Percentiles rank a stretch among this genome's conserved stretches.
Evolutionary conservation across 2,113 vertebrate genomes (phyloP).

Genomic region (Engraulis encrasicolus): DNA sequence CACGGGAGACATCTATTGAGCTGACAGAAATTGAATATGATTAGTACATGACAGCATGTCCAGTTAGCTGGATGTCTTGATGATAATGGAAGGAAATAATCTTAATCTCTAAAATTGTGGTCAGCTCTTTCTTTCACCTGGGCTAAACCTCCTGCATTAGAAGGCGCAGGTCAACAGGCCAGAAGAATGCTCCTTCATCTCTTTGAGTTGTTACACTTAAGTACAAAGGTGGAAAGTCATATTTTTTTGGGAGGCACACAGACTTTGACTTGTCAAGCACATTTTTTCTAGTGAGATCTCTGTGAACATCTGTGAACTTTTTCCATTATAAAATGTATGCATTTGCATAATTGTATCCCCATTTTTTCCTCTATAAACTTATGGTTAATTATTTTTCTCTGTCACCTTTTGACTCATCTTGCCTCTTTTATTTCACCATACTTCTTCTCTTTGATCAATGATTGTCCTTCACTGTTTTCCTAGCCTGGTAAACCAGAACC

Average conservation of each 20-base stretch:
- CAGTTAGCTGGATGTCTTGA: not conserved
- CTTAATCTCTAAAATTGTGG: not conserved
- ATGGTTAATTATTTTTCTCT: no score
- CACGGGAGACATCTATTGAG: not conserved
- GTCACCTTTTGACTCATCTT: not conserved
- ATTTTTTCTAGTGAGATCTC: not conserved
- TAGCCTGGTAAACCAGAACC: no score
- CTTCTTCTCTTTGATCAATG: not conserved
- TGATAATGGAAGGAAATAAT: not conserved
- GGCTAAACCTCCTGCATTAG: not conserved
- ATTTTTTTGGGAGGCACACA: not conserved
- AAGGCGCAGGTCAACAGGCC: not conserved
- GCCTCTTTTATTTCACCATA: not conserved
- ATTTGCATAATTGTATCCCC: not conserved
- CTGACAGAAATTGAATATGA: not conserved
- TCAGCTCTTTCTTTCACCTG: not conserved
- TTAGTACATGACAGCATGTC: not conserved
- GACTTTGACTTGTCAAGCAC: not conserved
- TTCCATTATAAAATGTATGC: no score
- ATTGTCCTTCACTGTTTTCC: no score
- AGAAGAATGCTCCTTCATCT: not conserved
- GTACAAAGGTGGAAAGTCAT: slow-evolving; percentile 5
- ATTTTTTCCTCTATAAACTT: no score
- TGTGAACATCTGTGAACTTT: not conserved
- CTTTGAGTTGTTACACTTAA: not conserved